Evolutionary conservation across 1,140 invertebrate genomes (phyloP), one percentile per base, ranked within the genome.

Genomic region (Onthophagus taurus): DNA sequence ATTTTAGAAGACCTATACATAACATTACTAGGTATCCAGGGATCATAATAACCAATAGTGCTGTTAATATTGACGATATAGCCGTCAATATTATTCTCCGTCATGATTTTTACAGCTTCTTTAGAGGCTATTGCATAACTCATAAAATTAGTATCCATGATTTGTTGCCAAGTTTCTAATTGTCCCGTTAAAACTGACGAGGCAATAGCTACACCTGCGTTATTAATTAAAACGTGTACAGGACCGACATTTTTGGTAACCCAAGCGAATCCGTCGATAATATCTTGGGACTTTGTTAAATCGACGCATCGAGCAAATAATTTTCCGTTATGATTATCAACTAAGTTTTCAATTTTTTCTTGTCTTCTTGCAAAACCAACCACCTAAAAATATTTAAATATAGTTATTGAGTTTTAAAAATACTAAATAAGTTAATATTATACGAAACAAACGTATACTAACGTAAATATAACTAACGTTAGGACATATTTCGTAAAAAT

Each of bases 1-100:
- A 59, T 61, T 45, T 76, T 76, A 0, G 72, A 66, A 1, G 67
- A 71, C 8, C 61, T 54, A 56, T 75, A 75, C 21, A 59, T 44
- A 19, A 48, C 54, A 26, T 61, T 55, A n/a, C 51, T 57, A 4
- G 61, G 60, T n/a, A 30, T 30, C 13, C 11, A 13, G 5, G 33
- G 2, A 3, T 57, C 49, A n/a, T 55, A 36, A 12, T 64, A 58
- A 1, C 53, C 63, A 1, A 58, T 53, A 0, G 62, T 30, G 21
- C 62, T 64, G 30, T 44, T 44, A n/a, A 44, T 44, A 44, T 44
- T 29, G 11, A 44, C 29, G 5, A 44, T 44, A 16, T 44, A 24
- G 0, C 43, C 43, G 21, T 44, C 31, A 17, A 44, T 31, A 11
- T 36, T 36, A 9, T 36, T 44, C 18, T 34, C 20, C n/a, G n/a